Conservation (phyloP, 2,888 invertebrate genomes). For the Brenthis daphne region DNA sequence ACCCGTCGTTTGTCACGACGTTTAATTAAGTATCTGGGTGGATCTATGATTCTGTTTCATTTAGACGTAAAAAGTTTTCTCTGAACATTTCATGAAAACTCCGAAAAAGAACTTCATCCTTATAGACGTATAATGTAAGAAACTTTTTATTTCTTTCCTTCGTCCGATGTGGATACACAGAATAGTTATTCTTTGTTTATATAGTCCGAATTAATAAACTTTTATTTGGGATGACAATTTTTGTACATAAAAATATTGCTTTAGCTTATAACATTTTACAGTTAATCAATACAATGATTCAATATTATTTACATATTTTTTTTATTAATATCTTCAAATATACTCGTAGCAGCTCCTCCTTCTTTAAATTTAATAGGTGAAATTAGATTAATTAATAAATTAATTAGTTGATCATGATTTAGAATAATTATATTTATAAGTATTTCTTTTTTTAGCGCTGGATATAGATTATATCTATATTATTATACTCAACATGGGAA, state of each 20-base stretch:
- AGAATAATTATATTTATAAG: no score
- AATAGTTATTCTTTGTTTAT: constrained; percentile 9
- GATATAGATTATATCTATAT: no score
- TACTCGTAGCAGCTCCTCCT: no score
- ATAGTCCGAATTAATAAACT: neutral
- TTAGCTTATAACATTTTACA: neutral
- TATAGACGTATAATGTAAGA: constrained; percentile 6
- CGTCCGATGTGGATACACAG: neutral
- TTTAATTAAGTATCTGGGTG: constrained; percentile 39
- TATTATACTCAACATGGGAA: no score
- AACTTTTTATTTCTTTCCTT: constrained; percentile 14
- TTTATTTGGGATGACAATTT: neutral
- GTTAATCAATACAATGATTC: neutral
- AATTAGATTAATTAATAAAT: no score
- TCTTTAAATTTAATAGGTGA: no score
- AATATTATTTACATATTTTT: no score
- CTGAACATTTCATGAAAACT: constrained; percentile 29
- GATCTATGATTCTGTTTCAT: constrained; percentile 32
- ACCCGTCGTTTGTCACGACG: constrained; percentile 35
- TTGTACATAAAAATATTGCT: neutral
- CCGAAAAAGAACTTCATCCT: constrained; percentile 13
- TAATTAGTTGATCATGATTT: no score
- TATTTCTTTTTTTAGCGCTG: no score
- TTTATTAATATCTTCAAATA: no score
- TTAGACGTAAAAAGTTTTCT: constrained; percentile 32